Percentiles rank a stretch among this genome's conserved stretches.
Conservation (phyloP, 2,113 vertebrate genomes). For the Protobothrops flavoviridis region DNA sequence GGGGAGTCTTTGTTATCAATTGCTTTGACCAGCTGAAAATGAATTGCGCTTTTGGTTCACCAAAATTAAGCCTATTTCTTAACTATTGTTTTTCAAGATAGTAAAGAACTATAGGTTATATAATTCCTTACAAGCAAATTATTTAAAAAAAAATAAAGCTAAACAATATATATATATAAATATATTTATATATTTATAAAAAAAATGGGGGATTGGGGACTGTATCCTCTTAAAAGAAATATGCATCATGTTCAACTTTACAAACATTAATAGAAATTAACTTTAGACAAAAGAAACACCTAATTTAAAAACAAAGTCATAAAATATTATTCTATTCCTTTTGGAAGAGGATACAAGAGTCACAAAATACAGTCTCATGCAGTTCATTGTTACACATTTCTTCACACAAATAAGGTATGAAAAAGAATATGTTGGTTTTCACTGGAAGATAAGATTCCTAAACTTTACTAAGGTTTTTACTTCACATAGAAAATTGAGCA, state of each 20-base stretch:
- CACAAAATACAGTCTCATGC: slow-evolving; percentile 1
- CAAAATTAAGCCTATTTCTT: slow-evolving; percentile 35
- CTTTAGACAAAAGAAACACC: not conserved
- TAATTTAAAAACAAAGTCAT: not conserved
- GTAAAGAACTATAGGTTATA: slow-evolving; percentile 46
- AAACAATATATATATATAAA: too few relatives aligned
- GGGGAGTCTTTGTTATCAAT: slow-evolving; percentile 17
- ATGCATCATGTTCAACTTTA: slow-evolving; percentile 8
- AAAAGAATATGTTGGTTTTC: slow-evolving; percentile 48
- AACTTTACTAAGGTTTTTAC: slow-evolving; percentile 48
- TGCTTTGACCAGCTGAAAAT: slow-evolving; percentile 51
- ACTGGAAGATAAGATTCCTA: slow-evolving; percentile 45
- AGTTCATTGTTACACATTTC: slow-evolving; percentile 29
- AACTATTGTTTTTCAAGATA: not conserved
- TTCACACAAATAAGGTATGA: slow-evolving; percentile 61
- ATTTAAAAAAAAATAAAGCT: not conserved
- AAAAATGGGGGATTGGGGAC: not conserved
- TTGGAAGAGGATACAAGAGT: not conserved
- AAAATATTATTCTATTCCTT: not conserved
- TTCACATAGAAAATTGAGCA: slow-evolving; percentile 60
- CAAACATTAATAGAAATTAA: not conserved
- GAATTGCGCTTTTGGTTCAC: slow-evolving; percentile 28
- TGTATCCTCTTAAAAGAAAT: slow-evolving; percentile 15
- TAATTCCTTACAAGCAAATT: too few relatives aligned
- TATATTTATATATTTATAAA: too few relatives aligned